Evolutionary conservation across 2,113 vertebrate species (phyloP), one percentile per base, ranked within the genome.

Genomic region (Colossoma macropomum): DNA sequence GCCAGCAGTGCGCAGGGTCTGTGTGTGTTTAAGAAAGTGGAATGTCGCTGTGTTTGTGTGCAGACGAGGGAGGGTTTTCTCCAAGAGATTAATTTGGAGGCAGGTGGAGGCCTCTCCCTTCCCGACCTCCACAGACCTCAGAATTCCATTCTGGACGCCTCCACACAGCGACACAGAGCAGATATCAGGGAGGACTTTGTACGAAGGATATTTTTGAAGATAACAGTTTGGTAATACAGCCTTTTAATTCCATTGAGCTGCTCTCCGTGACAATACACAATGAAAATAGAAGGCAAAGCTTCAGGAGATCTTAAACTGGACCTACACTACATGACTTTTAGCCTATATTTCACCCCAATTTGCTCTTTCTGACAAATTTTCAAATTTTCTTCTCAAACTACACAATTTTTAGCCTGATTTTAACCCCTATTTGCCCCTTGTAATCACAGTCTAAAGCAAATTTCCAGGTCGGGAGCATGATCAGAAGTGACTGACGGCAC

Each of bases 61-160:
- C 2, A 45, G 52, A 70, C 23, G 13, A 41, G 62, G 34, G 34
- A 80, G 70, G 77, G 38, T 63, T 71, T 60, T 62, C 19, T 69
- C 48, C 62, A 54, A 41, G 69, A 83, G 73, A 85, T 75, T 71
- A 75, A 88, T 86, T 60, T 50, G 3, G 15, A 69, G 75, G 54
- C 60, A 84, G 77, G 84, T 87, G 77, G 86, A 25, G 59, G 62
- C 59, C 63, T 66, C 34, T 19, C 30, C 41, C 27, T 80, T 73
- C 68, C 71, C 63, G 38, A 71, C 27, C 28, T 80, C 66, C 65
- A 70, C 62, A 56, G 17, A 52, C 15, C 50, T 65, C 65, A 62
- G 52, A 54, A 76, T 56, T 54, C 38, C 13, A 23, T 45, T 27
- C 69, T 77, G 66, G 12, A 25, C 32, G 16, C 75, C 63, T 82